Evolutionary conservation across 2,888 invertebrate genomes (phyloP).

Genomic region (Lasioglossum zephyrum): DNA sequence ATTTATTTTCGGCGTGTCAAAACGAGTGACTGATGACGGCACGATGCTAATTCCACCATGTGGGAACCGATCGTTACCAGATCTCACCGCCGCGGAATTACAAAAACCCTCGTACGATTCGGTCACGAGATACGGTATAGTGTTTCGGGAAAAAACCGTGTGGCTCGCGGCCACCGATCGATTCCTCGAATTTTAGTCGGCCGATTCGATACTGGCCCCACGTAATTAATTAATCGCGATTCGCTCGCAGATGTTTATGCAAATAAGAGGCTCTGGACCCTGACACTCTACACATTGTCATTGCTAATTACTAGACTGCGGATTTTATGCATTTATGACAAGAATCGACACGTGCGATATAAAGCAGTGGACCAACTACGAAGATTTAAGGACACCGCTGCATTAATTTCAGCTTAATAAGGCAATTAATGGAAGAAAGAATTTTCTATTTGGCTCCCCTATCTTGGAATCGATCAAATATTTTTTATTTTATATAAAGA

Average conservation of each 20-base stretch:
- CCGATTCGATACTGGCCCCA: neutral
- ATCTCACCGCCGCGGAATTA: constrained; percentile 63
- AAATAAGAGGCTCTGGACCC: neutral
- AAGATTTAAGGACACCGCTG: too few relatives aligned
- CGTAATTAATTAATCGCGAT: neutral
- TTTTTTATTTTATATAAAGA: too few relatives aligned
- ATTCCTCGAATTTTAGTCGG: constrained; percentile 48
- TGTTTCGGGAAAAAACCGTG: constrained; percentile 17
- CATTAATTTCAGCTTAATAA: too few relatives aligned
- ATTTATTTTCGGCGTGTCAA: constrained; percentile 78
- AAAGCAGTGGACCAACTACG: too few relatives aligned
- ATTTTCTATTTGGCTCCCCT: too few relatives aligned
- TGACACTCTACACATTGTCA: neutral
- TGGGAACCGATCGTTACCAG: constrained; percentile 75
- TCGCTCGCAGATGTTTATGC: constrained; percentile 6
- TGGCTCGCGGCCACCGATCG: constrained; percentile 16
- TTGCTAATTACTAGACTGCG: too few relatives aligned
- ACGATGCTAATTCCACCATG: constrained; percentile 76
- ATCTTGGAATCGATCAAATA: too few relatives aligned
- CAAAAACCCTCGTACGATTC: constrained; percentile 58
- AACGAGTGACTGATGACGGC: constrained; percentile 79
- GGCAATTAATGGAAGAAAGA: too few relatives aligned
- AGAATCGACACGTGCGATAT: too few relatives aligned
- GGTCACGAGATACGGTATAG: constrained; percentile 44
- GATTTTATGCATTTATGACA: too few relatives aligned